Conservation (phyloP, 2,888 invertebrate species). For the Acanthacorydalis orientalis region DNA sequence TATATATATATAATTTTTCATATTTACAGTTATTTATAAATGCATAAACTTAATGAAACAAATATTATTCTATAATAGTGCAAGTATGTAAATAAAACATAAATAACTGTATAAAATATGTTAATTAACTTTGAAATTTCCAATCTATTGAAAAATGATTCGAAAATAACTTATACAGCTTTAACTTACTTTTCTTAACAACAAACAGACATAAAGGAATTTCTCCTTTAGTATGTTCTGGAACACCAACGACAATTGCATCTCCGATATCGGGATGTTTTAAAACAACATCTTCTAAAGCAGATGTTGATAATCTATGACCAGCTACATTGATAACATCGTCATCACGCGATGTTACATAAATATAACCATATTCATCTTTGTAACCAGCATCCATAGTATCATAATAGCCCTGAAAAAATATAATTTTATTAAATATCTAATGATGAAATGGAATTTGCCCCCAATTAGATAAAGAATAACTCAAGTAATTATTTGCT, state of each 20-base stretch:
- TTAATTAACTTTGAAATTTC: too few relatives aligned
- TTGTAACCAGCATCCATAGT: slow-evolving; percentile 89
- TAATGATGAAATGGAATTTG: too few relatives aligned
- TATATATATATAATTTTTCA: too few relatives aligned
- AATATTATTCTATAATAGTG: too few relatives aligned
- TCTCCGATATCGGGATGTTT: slow-evolving; percentile 75
- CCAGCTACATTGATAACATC: slow-evolving; percentile 94
- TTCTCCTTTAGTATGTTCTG: slow-evolving; percentile 79
- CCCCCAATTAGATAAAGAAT: too few relatives aligned
- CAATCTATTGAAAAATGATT: too few relatives aligned
- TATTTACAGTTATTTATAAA: too few relatives aligned
- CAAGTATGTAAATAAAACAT: too few relatives aligned
- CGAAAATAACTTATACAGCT: not conserved
- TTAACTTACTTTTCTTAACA: slow-evolving; percentile 38
- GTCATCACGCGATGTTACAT: slow-evolving; percentile 81
- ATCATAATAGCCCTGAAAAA: slow-evolving; percentile 66
- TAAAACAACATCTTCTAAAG: slow-evolving; percentile 77
- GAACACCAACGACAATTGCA: slow-evolving; percentile 78
- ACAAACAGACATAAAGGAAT: slow-evolving; percentile 79
- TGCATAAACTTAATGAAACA: too few relatives aligned
- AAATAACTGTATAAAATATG: too few relatives aligned
- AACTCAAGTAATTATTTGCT: too few relatives aligned
- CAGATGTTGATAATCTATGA: slow-evolving; percentile 75
- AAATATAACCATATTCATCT: slow-evolving; percentile 69
- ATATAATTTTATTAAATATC: not conserved